phyloP scores from a whole-genome alignment of 1,140 invertebrate species.

The Dolichoris vasculosae region DNA sequence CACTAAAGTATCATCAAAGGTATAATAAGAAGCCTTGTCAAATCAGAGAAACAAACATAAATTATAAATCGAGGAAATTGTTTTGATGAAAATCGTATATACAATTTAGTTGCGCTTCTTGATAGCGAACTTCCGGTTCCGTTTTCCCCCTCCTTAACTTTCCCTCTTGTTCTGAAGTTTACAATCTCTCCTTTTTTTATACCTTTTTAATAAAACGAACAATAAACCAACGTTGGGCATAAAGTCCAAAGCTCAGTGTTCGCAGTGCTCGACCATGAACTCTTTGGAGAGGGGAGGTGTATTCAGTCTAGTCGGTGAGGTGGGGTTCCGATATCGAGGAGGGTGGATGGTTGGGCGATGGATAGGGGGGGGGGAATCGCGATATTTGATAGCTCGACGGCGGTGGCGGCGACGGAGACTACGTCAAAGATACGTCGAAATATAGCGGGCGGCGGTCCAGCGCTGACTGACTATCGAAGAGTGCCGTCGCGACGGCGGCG shows the following conservation, averaged over 20 bases:
- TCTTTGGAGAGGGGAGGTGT: not conserved
- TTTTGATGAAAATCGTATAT: slow-evolving; percentile 1
- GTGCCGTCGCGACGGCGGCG: slow-evolving; percentile 70
- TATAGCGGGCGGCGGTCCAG: slow-evolving; percentile 74
- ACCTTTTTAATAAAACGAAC: slow-evolving; percentile 16
- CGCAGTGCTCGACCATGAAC: not conserved
- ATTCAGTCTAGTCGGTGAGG: not conserved
- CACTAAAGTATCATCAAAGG: not conserved
- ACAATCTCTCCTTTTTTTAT: slow-evolving; percentile 2
- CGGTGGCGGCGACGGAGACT: not conserved
- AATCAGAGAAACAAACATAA: not conserved
- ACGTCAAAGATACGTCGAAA: slow-evolving; percentile 33
- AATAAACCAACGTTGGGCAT: not conserved
- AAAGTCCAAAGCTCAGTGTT: not conserved
- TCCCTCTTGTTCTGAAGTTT: not conserved
- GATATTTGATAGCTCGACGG: slow-evolving; percentile 12
- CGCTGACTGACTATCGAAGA: slow-evolving; percentile 73
- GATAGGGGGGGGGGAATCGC: slow-evolving; percentile 13
- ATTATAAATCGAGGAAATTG: not conserved
- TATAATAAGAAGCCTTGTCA: not conserved
- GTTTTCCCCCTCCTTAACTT: not conserved
- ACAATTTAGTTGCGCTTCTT: not conserved
- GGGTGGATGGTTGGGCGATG: not conserved
- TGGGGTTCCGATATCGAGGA: too few species aligned
- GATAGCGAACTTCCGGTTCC: not conserved